Evolutionary conservation across 2,888 invertebrate species (phyloP).

Genomic region (Macropis europaea): DNA sequence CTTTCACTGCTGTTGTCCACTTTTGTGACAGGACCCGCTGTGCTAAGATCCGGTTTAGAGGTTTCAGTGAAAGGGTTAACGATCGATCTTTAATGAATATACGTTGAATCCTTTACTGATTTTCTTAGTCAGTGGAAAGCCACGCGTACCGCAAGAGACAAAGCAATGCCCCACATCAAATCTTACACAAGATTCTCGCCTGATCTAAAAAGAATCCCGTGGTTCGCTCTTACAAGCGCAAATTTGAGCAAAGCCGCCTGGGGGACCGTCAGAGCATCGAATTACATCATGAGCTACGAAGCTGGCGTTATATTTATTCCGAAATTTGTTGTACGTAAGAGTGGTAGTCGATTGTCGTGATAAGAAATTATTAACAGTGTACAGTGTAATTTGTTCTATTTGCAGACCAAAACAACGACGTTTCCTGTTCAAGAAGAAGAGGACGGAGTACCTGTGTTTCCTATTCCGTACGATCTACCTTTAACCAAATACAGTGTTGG

Average conservation of each 20-base stretch:
- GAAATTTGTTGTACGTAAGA: slow-evolving; percentile 86
- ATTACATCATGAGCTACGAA: slow-evolving; percentile 92
- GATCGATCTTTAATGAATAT: no score
- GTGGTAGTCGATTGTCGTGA: no score
- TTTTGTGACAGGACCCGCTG: no score
- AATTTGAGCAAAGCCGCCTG: slow-evolving; percentile 99
- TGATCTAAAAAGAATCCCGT: slow-evolving; percentile 85
- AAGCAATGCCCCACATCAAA: slow-evolving; percentile 98
- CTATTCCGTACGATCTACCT: slow-evolving; percentile 92
- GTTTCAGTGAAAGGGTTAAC: no score
- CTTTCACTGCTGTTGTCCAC: no score
- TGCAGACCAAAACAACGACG: slow-evolving; percentile 83
- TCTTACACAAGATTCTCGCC: slow-evolving; percentile 90
- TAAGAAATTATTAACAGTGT: background rate
- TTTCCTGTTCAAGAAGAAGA: slow-evolving; percentile 80
- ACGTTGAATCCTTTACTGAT: no score
- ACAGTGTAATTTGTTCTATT: background rate
- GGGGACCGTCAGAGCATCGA: slow-evolving; percentile 85
- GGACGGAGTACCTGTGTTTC: slow-evolving; percentile 79
- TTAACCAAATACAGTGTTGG: slow-evolving; percentile 85
- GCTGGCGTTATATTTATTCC: slow-evolving; percentile 95
- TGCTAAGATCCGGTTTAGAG: no score
- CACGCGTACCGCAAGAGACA: slow-evolving; percentile 84
- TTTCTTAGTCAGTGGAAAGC: slow-evolving; percentile 89
- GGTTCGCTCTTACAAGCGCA: slow-evolving; percentile 94